phyloP scores from a whole-genome alignment of 1,140 invertebrate genomes.

The Zaprionus kolodkinae region DNA sequence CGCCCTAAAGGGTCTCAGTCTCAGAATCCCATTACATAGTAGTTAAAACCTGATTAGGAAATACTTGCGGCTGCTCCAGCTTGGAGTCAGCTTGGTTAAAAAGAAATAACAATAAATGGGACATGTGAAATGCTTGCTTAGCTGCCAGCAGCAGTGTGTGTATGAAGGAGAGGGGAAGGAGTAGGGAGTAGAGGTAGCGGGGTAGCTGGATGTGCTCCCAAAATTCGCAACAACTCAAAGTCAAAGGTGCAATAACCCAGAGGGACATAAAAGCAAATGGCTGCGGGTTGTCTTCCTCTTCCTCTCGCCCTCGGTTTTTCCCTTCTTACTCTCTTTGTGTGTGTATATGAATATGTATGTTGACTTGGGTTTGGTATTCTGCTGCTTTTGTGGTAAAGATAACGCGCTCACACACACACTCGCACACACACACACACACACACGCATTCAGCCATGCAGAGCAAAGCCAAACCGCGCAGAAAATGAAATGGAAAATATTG shows the following conservation, averaged over 20 bases:
- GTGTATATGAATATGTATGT: constrained; percentile 35
- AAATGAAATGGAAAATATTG: constrained; percentile 83
- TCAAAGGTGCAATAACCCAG: constrained; percentile 82
- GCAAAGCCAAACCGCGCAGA: constrained; percentile 79
- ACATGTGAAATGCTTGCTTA: constrained; percentile 68
- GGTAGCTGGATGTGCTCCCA: constrained; percentile 14
- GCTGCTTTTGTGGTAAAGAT: constrained; percentile 70
- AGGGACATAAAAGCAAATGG: constrained; percentile 76
- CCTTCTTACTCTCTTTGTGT: background rate
- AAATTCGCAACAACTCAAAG: constrained; percentile 65
- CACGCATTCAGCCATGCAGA: constrained; percentile 65
- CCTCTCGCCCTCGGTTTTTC: background rate
- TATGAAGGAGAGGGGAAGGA: background rate
- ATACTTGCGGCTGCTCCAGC: constrained; percentile 66
- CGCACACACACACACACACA: constrained; percentile 20
- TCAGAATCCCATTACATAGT: constrained; percentile 76
- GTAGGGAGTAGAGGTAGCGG: constrained; percentile 14
- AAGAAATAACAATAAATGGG: constrained; percentile 79
- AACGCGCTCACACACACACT: constrained; percentile 48
- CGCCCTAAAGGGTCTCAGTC: constrained; percentile 2
- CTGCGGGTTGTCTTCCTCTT: constrained; percentile 53
- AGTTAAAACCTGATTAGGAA: constrained; percentile 82
- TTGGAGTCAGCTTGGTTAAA: constrained; percentile 50
- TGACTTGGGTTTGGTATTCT: constrained; percentile 23
- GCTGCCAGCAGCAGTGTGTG: background rate